Conservation (phyloP, 2,888 invertebrate species). For the Drosophila picticornis region DNA sequence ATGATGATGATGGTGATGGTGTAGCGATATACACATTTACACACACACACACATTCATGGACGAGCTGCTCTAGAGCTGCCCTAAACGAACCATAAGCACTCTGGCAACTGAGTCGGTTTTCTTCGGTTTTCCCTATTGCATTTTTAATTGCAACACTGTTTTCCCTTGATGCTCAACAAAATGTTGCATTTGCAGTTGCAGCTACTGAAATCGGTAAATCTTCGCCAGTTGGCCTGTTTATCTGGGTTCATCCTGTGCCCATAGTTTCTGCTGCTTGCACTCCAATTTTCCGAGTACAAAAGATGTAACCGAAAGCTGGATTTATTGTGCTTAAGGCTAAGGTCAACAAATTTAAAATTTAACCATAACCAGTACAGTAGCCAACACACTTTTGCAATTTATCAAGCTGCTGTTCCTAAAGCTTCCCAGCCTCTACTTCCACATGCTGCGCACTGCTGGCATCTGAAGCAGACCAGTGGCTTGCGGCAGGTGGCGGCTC, state of each 20-base stretch:
- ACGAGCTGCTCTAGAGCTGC: slow-evolving; percentile 1
- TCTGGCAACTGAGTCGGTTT: slow-evolving; percentile 36
- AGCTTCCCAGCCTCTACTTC: neutral
- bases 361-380: slow-evolving; percentile 29
- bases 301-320: slow-evolving; percentile 44
- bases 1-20: slow-evolving; percentile 33
- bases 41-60: neutral
- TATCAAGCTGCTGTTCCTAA: neutral
- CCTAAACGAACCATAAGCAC: slow-evolving; percentile 37
- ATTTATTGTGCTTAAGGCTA: slow-evolving; percentile 54
- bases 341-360: slow-evolving; percentile 63
- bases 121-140: slow-evolving; percentile 12
- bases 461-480: neutral
- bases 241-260: slow-evolving; percentile 49
- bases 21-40: slow-evolving; percentile 28
- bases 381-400: slow-evolving; percentile 15
- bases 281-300: slow-evolving; percentile 39
- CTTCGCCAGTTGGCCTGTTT: neutral
- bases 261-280: slow-evolving; percentile 32
- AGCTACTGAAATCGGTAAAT: slow-evolving; percentile 23
- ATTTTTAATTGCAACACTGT: slow-evolving; percentile 43
- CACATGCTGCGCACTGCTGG: slow-evolving; percentile 50
- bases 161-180: slow-evolving; percentile 10
- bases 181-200: slow-evolving; percentile 36
- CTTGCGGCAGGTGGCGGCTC: neutral